phyloP scores from a whole-genome alignment of 2,113 vertebrate genomes.

The Tonatia bakeri region DNA sequence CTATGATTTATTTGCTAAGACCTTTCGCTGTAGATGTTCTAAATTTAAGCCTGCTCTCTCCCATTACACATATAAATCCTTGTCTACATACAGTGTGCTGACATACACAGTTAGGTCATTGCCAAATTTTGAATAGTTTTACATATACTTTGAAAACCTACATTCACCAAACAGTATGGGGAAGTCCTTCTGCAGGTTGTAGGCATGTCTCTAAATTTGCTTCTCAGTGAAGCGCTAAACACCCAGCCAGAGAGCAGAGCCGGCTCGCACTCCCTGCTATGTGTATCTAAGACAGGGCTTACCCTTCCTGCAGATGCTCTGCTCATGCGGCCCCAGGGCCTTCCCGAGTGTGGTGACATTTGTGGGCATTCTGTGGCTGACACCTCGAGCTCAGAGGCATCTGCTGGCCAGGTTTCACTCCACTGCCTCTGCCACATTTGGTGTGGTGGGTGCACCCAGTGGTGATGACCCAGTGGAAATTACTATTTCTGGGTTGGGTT shows the following conservation, averaged over 20 bases:
- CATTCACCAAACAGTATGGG: neutral
- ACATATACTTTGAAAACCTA: neutral
- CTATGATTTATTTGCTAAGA: neutral
- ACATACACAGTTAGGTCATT: neutral
- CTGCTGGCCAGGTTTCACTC: neutral
- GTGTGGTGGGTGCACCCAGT: neutral
- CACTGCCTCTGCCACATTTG: neutral
- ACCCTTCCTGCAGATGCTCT: neutral
- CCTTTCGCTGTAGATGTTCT: neutral
- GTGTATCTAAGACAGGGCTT: neutral
- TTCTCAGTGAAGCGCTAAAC: neutral
- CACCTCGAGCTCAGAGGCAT: accelerated
- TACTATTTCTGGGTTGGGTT: neutral
- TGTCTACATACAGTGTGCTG: neutral
- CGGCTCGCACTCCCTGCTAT: neutral
- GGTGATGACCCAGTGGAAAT: neutral
- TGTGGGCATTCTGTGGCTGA: neutral
- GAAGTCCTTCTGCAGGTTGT: neutral
- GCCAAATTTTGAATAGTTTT: neutral
- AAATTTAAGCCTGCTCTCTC: conserved; percentile 25
- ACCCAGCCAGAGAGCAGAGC: neutral
- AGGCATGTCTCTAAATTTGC: neutral
- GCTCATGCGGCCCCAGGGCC: accelerated
- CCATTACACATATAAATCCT: neutral
- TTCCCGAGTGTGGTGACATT: neutral